phyloP scores from a whole-genome alignment of 2,888 invertebrate species.

The Aphidoletes aphidimyza region DNA sequence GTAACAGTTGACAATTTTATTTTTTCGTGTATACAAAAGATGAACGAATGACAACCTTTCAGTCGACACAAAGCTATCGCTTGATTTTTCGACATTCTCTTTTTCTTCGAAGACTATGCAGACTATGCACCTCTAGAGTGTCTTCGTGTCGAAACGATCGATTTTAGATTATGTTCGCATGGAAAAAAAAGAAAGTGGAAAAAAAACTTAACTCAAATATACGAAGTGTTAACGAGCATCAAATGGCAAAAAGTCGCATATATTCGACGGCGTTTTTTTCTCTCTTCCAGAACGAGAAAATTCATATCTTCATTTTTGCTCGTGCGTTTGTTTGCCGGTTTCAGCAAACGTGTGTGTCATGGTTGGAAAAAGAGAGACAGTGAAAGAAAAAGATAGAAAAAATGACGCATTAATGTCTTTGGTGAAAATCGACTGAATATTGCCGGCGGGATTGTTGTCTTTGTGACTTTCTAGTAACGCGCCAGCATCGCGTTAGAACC shows the following conservation, averaged over 20 bases:
- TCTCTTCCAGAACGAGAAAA: not conserved
- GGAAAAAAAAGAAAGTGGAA: not conserved
- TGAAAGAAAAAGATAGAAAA: not conserved
- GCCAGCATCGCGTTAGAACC: no score
- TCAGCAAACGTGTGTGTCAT: not conserved
- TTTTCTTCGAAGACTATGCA: not conserved
- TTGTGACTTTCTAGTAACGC: not conserved
- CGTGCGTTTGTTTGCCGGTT: not conserved
- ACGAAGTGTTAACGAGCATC: conserved; percentile 42
- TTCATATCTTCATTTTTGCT: not conserved
- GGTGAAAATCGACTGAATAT: conserved; percentile 46
- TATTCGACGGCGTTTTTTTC: no score
- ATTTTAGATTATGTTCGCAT: conserved; percentile 35
- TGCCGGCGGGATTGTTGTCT: conserved; percentile 33
- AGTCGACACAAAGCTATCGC: not conserved
- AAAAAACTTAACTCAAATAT: not conserved
- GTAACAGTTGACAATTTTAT: conserved; percentile 24
- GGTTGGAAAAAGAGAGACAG: not conserved
- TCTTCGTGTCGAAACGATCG: conserved; percentile 36
- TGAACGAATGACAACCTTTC: conserved; percentile 1
- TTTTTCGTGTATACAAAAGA: conserved; percentile 17
- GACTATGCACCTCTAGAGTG: not conserved
- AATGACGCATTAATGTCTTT: conserved; percentile 51
- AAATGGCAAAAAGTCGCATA: conserved; percentile 41
- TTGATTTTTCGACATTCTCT: not conserved